Base-by-base conservation (phyloP, 2,113 vertebrate species). In the Thunnus thynnus region DNA sequence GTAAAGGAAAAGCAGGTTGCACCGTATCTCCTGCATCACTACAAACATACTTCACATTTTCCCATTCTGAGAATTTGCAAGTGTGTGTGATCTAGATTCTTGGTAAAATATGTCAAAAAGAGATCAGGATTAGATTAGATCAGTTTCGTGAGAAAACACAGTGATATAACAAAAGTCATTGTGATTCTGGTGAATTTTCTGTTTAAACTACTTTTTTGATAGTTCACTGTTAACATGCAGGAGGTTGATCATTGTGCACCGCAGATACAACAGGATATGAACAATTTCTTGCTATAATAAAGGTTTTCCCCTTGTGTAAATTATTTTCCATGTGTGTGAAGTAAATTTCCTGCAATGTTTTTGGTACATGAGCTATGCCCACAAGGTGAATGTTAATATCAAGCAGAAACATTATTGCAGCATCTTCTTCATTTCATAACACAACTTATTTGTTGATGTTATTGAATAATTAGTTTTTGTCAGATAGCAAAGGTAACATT, bases 331-430 rank as follows among this genome's bases (percentile, higher is more conserved):
- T 66, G 54, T 3, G 72, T 25, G 67, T 57, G 47, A 16, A 13
- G 50, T 55, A 60, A 63, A 85, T 69, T 72, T 88, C 65, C 62
- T 68, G 76, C 65, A 74, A 76, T 68, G 47, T 64, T 72, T 73
- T 30, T 18, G 44, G 8, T 17, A 41, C 30, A 54, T 13, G 47
- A 73, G 13, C 68, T 58, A 4, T 41, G 27, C 25, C 73, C 66
- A 64, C 65, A 60, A 67, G 52, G 64, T 55, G 51, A 58, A 71
- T 22, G 71, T 52, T 61, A 69, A 75, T 55, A n/a, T 3, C 12
- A 30, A 32, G 13, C 56, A 61, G 61, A 32, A 57, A 8, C 48
- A 14, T 70, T 18, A 46, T 57, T 62, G 25, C 64, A 64, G 50
- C 46, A 55, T 74, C 72, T 17, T 48, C 58, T 9, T 72, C 3